phyloP scores from a whole-genome alignment of 2,888 invertebrate genomes.

The Rosalia funebris region DNA sequence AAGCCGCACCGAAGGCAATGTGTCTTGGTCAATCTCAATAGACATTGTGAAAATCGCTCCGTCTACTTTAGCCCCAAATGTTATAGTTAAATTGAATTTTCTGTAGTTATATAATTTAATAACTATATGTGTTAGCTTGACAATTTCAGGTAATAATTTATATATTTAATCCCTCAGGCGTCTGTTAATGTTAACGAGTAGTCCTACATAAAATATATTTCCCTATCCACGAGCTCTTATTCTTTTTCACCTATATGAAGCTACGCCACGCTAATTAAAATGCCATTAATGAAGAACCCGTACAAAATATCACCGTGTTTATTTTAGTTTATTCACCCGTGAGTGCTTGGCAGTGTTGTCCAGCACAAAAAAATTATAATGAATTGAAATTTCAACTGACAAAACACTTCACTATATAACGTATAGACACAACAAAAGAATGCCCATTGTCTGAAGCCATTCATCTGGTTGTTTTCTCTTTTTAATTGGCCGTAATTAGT shows the following conservation, averaged over 20 bases:
- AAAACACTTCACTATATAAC: conserved; percentile 5
- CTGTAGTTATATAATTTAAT: no score
- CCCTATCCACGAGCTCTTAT: no score
- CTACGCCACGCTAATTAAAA: background rate
- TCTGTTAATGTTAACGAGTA: no score
- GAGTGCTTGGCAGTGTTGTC: background rate
- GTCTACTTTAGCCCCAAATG: no score
- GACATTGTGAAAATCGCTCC: no score
- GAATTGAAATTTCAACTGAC: conserved; percentile 8
- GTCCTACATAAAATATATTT: no score
- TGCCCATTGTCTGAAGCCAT: conserved; percentile 20
- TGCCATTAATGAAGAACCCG: background rate
- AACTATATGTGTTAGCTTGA: no score
- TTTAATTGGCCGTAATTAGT: conserved; percentile 43
- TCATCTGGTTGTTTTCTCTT: conserved; percentile 26
- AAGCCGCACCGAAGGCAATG: no score
- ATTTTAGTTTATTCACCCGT: conserved; percentile 4
- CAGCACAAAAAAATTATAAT: conserved; percentile 1
- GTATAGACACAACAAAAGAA: conserved; percentile 4
- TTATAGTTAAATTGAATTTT: no score
- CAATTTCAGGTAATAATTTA: no score
- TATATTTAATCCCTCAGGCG: no score
- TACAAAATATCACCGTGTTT: background rate
- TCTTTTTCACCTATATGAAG: background rate
- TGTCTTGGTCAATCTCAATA: no score